Percentiles rank a stretch among this genome's conserved stretches.
Evolutionary conservation across 2,113 vertebrate species (phyloP).

Genomic region (Dendropsophus ebraccatus): DNA sequence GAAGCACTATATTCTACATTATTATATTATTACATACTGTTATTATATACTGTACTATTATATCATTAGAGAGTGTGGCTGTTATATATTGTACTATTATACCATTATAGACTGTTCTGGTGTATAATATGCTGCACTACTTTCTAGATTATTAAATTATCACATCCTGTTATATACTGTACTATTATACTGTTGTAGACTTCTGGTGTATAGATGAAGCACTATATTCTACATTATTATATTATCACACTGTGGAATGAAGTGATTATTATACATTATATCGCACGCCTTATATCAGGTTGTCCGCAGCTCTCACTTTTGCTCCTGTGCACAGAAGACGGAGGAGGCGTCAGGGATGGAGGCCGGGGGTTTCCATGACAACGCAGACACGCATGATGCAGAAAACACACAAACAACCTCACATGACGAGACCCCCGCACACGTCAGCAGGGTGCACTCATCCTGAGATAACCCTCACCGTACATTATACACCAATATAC

Average conservation of each 20-base stretch:
- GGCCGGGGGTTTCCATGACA: constrained; percentile 32
- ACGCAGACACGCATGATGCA: neutral
- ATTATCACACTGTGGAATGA: too few relatives aligned
- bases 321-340: neutral
- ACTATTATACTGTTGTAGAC: too few relatives aligned
- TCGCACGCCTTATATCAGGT: neutral
- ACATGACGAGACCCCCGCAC: neutral
- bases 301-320: neutral
- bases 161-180: neutral
- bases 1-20: too few relatives aligned
- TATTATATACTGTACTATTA: neutral
- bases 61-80: neutral
- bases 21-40: neutral
- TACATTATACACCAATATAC: neutral
- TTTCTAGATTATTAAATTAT: too few relatives aligned
- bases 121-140: neutral
- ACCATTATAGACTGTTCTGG: too few relatives aligned
- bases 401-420: constrained; percentile 13
- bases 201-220: too few relatives aligned
- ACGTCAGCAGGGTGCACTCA: neutral
- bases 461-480: neutral
- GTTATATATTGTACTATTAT: too few relatives aligned
- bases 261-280: neutral
- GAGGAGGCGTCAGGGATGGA: neutral
- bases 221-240: too few relatives aligned